phyloP scores from a whole-genome alignment of 2,888 invertebrate genomes.

The Meta bourneti region DNA sequence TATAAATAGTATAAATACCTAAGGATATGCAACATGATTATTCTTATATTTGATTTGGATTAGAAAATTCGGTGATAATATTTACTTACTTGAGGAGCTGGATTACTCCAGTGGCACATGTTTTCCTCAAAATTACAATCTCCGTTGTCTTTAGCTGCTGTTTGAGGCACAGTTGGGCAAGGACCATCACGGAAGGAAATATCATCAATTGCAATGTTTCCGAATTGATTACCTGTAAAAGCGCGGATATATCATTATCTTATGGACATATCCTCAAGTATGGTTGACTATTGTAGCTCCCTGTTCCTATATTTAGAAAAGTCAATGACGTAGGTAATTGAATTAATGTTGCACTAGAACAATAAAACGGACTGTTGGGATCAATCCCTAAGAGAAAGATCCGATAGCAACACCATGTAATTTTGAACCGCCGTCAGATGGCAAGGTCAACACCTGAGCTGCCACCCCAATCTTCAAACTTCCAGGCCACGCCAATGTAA shows the following conservation, averaged over 20 bases:
- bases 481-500: no score
- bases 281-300: neutral
- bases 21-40: no score
- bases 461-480: no score
- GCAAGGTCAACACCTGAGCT: no score
- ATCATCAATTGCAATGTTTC: slow-evolving; percentile 84
- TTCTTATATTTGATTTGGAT: no score
- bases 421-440: no score
- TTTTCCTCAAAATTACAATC: slow-evolving; percentile 84
- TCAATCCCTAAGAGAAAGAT: no score
- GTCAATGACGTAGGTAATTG: neutral
- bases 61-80: no score
- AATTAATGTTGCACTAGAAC: no score
- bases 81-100: slow-evolving; percentile 76
- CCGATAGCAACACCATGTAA: no score
- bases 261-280: neutral
- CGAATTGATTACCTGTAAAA: slow-evolving; percentile 79
- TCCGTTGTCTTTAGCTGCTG: slow-evolving; percentile 79
- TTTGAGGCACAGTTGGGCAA: slow-evolving; percentile 81
- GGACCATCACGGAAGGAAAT: slow-evolving; percentile 83
- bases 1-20: no score
- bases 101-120: slow-evolving; percentile 83
- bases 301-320: neutral
- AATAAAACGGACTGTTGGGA: no score
- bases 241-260: neutral